phyloP scores from a whole-genome alignment of 2,113 vertebrate genomes.

The Anser cygnoides region DNA sequence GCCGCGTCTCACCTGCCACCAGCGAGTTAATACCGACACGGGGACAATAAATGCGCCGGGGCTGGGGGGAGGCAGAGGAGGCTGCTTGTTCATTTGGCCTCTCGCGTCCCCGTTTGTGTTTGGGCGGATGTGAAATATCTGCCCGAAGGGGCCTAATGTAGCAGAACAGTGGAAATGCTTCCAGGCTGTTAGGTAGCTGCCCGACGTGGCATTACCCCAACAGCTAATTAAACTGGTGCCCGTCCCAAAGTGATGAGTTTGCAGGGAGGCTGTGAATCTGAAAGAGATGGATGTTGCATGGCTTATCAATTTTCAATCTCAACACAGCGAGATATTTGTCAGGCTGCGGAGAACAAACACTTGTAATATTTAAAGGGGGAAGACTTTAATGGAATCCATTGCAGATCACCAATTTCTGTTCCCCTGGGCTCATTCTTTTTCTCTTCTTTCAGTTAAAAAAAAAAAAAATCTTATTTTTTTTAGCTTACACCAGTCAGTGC shows the following conservation, averaged over 20 bases:
- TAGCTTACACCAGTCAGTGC: neutral
- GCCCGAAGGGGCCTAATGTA: constrained; percentile 35
- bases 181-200: neutral
- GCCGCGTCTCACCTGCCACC: neutral
- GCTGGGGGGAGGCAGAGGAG: neutral
- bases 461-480: neutral
- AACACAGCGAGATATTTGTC: constrained; percentile 17
- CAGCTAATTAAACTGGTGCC: neutral
- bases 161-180: constrained; percentile 21
- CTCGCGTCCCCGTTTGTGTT: neutral
- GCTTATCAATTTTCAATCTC: constrained; percentile 57
- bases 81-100: neutral
- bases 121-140: neutral
- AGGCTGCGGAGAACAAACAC: constrained; percentile 52
- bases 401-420: constrained; percentile 53
- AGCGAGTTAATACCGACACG: neutral
- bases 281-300: neutral
- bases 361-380: constrained; percentile 43
- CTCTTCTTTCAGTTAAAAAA: neutral
- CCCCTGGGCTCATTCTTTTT: constrained; percentile 27
- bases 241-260: constrained; percentile 9
- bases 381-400: constrained; percentile 55
- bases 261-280: neutral
- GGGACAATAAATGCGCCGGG: neutral
- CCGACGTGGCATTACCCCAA: neutral